Conservation (phyloP, 2,797 vertebrate genomes). For the Spea hammondii region DNA sequence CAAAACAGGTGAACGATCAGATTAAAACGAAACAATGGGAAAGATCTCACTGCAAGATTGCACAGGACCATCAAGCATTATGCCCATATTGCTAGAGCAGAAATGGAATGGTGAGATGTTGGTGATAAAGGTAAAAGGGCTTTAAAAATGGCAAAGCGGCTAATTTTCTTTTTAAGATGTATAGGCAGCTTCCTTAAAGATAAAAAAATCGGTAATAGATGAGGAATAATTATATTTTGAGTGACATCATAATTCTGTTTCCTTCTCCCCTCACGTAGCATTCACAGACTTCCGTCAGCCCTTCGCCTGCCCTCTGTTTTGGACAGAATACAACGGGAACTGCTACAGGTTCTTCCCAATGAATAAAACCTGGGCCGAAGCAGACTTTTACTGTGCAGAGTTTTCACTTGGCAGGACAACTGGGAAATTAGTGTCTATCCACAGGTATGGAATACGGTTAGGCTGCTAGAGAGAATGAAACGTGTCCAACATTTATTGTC, state of each 20-base stretch:
- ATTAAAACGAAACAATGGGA: no score
- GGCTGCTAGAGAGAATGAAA: not conserved
- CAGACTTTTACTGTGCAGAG: conserved; percentile 72
- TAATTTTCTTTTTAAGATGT: no score
- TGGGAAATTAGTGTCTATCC: conserved; percentile 76
- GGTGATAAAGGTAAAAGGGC: no score
- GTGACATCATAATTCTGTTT: not conserved
- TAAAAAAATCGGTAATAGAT: no score
- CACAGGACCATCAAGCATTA: no score
- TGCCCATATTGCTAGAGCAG: no score
- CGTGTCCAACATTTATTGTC: not conserved
- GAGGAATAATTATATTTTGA: no score
- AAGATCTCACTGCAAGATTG: no score
- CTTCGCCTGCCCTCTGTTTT: conserved; percentile 75
- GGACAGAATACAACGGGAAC: conserved; percentile 75
- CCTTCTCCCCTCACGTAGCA: conserved; percentile 57
- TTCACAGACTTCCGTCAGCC: conserved; percentile 64
- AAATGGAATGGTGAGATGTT: no score
- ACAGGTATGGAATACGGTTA: conserved; percentile 66
- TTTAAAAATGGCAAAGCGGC: no score
- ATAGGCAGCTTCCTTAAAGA: no score
- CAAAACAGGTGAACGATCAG: no score
- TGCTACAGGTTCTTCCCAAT: conserved; percentile 77
- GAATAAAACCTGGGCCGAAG: conserved; percentile 77
- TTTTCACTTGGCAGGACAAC: conserved; percentile 76